A percentile compares a stretch with the other conserved stretches of the same genome.
phyloP scores from a whole-genome alignment of 2,888 invertebrate species.

The Iphiclides podalirius region DNA sequence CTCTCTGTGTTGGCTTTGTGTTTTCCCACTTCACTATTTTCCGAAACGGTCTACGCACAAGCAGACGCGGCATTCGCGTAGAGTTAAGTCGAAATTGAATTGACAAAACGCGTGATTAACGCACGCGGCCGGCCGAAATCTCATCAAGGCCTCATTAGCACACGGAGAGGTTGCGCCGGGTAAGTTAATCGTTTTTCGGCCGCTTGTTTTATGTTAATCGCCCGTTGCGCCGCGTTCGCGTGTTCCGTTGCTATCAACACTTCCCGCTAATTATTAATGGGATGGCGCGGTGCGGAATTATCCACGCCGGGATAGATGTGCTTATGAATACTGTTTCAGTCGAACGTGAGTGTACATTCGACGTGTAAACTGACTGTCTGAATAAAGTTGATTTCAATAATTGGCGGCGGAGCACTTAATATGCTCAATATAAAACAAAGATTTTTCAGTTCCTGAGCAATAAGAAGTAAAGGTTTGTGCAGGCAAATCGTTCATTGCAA shows the following conservation, averaged over 20 bases:
- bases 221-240: slow-evolving; percentile 46
- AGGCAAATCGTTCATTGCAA: no score
- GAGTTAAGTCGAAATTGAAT: slow-evolving; percentile 12
- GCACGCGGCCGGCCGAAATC: slow-evolving; percentile 26
- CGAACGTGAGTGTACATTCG: no score
- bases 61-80: neutral
- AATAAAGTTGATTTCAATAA: no score
- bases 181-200: slow-evolving; percentile 50
- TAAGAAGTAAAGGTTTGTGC: no score
- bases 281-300: slow-evolving; percentile 41
- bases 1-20: no score
- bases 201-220: slow-evolving; percentile 52
- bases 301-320: no score
- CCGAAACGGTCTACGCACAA: neutral
- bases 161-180: slow-evolving; percentile 26
- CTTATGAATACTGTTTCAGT: no score
- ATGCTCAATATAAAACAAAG: no score
- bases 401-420: no score
- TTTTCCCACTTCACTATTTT: no score
- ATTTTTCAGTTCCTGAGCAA: no score
- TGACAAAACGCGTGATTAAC: slow-evolving; percentile 16
- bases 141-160: slow-evolving; percentile 29
- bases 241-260: slow-evolving; percentile 64
- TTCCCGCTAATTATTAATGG: slow-evolving; percentile 48
- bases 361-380: no score